A percentile compares a stretch with the other conserved stretches of the same genome.
Evolutionary conservation across 2,888 invertebrate species (phyloP).

Genomic region (Leistus spinibarbis): DNA sequence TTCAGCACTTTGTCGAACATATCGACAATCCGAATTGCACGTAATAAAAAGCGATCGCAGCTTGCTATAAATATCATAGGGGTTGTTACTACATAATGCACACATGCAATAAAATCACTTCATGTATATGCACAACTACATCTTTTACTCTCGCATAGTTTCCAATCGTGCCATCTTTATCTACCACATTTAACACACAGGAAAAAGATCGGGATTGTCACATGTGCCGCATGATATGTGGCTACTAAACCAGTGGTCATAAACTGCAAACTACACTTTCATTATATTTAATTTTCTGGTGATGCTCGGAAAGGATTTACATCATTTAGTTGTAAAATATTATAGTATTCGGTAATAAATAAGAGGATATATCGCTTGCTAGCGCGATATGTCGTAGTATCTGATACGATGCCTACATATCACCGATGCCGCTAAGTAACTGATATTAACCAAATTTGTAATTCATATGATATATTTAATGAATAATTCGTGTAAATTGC

Average conservation of each 20-base stretch:
- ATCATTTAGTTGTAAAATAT: too few relatives aligned
- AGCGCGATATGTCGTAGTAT: too few relatives aligned
- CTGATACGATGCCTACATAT: too few relatives aligned
- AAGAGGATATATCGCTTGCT: too few relatives aligned
- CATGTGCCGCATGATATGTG: background rate
- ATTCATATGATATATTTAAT: too few relatives aligned
- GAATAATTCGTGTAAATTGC: too few relatives aligned
- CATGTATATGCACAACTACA: constrained; percentile 1
- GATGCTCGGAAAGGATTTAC: too few relatives aligned
- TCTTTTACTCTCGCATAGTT: background rate
- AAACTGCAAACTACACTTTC: background rate
- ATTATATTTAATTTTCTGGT: background rate
- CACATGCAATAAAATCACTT: constrained; percentile 36
- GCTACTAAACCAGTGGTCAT: background rate
- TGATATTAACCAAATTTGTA: too few relatives aligned
- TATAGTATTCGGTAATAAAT: too few relatives aligned
- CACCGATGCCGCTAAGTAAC: too few relatives aligned
- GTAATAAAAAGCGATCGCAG: constrained; percentile 32
- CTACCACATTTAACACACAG: background rate
- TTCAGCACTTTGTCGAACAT: constrained; percentile 19
- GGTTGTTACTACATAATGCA: constrained; percentile 36
- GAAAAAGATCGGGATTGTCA: background rate
- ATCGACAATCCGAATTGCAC: background rate
- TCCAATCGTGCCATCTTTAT: background rate
- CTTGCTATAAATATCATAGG: constrained; percentile 28